phyloP scores from a whole-genome alignment of 1,140 invertebrate genomes.

The Lepeophtheirus salmonis region DNA sequence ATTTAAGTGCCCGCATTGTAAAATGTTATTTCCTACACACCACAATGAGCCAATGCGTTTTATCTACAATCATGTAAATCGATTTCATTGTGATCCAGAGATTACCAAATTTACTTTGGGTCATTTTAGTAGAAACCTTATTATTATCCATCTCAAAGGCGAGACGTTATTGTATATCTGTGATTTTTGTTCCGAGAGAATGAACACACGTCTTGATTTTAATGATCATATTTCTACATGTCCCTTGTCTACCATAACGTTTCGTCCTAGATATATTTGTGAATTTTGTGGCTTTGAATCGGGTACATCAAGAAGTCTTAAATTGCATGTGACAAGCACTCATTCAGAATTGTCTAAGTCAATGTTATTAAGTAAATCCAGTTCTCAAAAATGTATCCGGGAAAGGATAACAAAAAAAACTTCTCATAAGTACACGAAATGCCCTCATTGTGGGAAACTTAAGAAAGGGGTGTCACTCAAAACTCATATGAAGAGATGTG shows the following conservation, averaged over 20 bases:
- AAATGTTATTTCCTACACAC: conserved; percentile 3
- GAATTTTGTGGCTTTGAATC: not conserved
- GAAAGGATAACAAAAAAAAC: not conserved
- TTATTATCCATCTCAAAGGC: not conserved
- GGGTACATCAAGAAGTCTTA: not conserved
- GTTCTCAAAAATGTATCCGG: no score
- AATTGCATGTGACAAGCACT: not conserved
- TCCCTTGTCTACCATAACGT: not conserved
- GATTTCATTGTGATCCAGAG: conserved; percentile 1
- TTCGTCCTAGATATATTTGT: not conserved
- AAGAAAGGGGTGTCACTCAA: not conserved
- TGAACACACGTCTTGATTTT: not conserved
- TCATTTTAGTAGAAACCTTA: no score
- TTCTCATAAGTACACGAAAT: not conserved
- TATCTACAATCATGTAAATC: not conserved
- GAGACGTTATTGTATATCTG: not conserved
- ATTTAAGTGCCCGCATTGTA: conserved; percentile 14
- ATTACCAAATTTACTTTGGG: not conserved
- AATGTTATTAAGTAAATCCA: no score
- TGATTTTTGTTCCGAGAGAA: not conserved
- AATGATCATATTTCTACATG: not conserved
- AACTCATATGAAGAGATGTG: not conserved
- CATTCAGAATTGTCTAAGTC: no score
- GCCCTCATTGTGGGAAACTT: not conserved
- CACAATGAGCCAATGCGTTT: not conserved